A percentile compares a stretch with the other conserved stretches of the same genome.
Conservation (phyloP, 2,113 vertebrate genomes). For the Marmota monax region DNA sequence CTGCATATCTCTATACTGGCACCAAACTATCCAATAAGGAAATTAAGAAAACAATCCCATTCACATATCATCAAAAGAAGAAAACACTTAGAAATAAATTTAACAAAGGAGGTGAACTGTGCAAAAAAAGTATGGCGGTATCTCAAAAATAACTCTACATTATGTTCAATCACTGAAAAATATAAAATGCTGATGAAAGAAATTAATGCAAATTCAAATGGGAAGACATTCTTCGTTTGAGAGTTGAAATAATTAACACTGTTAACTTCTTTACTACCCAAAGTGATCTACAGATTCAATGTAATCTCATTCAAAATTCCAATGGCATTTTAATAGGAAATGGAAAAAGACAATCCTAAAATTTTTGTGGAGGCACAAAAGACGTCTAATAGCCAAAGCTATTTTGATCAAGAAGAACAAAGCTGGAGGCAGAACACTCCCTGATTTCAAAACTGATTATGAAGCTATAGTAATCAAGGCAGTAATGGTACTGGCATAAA, state of each 20-base stretch:
- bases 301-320: not conserved
- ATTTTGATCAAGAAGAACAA: conserved; percentile 34
- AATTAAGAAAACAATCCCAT: not conserved
- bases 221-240: not conserved
- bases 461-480: conserved; percentile 27
- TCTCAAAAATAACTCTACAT: too few species aligned
- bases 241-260: not conserved
- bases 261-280: not conserved
- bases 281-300: not conserved
- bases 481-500: not conserved
- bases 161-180: too few species aligned
- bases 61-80: not conserved
- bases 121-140: too few species aligned
- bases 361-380: not conserved
- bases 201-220: not conserved
- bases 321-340: not conserved
- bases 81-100: not conserved
- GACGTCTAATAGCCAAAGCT: conserved; percentile 11
- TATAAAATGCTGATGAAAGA: not conserved
- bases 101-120: not conserved
- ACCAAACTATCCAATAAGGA: not conserved
- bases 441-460: conserved; percentile 48
- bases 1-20: not conserved
- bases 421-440: not conserved
- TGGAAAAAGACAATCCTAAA: not conserved